These are phyloP conservation scores for Tragulus kanchil DNA, from an alignment of 2,113 vertebrate genomes.

Conservation along the genomic window DNA sequence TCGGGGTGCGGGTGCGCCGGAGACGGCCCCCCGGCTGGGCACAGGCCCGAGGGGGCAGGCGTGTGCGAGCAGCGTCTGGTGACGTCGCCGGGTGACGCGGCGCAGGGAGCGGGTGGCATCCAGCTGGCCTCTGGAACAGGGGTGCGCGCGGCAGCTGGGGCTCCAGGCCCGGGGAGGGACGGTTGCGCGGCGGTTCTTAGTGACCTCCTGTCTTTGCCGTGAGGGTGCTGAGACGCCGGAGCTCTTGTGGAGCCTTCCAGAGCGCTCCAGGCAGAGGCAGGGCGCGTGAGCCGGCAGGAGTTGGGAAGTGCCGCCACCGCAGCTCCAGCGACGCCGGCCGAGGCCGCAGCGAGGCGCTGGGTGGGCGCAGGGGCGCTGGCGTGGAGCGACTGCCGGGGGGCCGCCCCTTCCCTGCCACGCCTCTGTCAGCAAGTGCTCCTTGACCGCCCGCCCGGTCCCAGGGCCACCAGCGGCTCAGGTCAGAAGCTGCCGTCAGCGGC, in stretches of 20 bases:
- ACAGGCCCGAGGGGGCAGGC: too few species aligned
- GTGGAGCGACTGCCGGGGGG: too few species aligned
- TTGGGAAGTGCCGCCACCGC: slow-evolving; percentile 11
- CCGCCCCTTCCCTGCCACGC: too few species aligned
- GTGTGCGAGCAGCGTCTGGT: not conserved
- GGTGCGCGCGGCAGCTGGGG: not conserved
- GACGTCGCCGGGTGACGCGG: too few species aligned
- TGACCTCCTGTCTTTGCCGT: slow-evolving; percentile 60
- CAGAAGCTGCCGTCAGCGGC: not conserved
- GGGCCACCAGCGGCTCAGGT: not conserved
- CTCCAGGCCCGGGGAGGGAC: not conserved
- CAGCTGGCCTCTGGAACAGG: not conserved
- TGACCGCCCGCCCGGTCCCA: slow-evolving; percentile 59
- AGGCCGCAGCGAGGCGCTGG: not conserved
- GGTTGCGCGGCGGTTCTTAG: slow-evolving; percentile 46
- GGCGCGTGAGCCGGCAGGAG: slow-evolving; percentile 48
- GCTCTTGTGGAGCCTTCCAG: slow-evolving; percentile 64
- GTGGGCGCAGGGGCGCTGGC: too few species aligned
- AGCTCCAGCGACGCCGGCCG: not conserved
- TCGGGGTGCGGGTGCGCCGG: too few species aligned
- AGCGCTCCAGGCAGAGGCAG: slow-evolving; percentile 64
- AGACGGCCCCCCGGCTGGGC: too few species aligned
- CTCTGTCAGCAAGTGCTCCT: not conserved
- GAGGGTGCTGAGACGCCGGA: slow-evolving; percentile 56
- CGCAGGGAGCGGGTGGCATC: too few species aligned